Base-by-base conservation (phyloP, 2,113 vertebrate genomes). In the Oncorhynchus keta region DNA sequence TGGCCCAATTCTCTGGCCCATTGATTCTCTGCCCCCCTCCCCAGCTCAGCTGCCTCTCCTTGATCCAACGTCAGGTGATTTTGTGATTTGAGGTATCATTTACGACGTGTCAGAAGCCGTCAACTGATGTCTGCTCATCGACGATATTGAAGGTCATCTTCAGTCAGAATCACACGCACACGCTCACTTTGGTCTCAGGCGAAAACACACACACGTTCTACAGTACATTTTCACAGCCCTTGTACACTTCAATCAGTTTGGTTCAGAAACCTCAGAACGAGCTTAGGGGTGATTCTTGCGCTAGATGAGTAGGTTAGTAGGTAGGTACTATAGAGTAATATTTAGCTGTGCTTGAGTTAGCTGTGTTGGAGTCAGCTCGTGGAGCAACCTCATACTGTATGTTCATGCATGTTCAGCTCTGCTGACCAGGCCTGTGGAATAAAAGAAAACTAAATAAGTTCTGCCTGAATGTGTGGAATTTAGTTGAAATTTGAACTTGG, bases 401-500 rank as follows among this genome's bases (percentile, higher is more conserved):
- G n/a, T n/a, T n/a, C 86, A 0, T 89, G 74, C 76, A 87, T 78
- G 22, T 76, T 79, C 74, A 88, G 64, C 81, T 91, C 84, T 57
- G 85, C 87, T 22, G 81, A 80, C 77, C 90, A 16, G 1, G 66
- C 68, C 89, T 92, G 80, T 2, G 24, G 24, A 79, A 70, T 51
- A 2, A 11, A 67, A 26, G 14, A 62, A 45, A 45, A 45, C 9
- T 18, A 55, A 18, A 18, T 16, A 1, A 16, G 13, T 55, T 2
- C 16, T 55, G 5, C 51, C 5, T 2, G 62, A 24, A 28, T 13
- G 62, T 16, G 20, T 28, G 62, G 24, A 24, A 26, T 22, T 22
- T 28, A 24, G 3, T 55, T 55, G 13, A 55, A 55, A 16, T 1
- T 55, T 55, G 14, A 55, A 18, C 51, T 55, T 18, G 12, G 51